Percentiles rank a stretch among this genome's conserved stretches.
Conservation (phyloP, 1,140 invertebrate species). For the Micrasema minimum region DNA sequence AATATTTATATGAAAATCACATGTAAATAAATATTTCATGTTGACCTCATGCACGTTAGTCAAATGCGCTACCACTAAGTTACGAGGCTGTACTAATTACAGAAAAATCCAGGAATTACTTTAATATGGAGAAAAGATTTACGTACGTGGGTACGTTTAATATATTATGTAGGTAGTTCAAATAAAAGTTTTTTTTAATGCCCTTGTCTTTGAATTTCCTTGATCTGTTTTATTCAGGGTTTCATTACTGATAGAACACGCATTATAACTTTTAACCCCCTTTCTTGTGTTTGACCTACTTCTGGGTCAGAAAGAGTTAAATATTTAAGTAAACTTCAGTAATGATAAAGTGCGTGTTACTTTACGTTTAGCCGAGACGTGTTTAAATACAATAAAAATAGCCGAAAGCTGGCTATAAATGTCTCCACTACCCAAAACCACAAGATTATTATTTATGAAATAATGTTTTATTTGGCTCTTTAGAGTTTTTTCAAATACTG, state of each 20-base stretch:
- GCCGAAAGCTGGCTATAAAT: constrained; percentile 23
- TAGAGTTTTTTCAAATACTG: too few species aligned
- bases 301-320: not conserved
- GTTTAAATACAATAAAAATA: constrained; percentile 32
- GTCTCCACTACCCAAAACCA: constrained; percentile 10
- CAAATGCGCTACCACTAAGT: too few species aligned
- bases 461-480: too few species aligned
- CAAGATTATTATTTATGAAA: too few species aligned
- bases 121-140: too few species aligned
- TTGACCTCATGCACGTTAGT: too few species aligned
- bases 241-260: not conserved
- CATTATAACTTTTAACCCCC: not conserved
- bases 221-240: not conserved
- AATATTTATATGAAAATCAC: too few species aligned
- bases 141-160: too few species aligned
- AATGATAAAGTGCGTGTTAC: constrained; percentile 20
- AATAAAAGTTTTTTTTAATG: not conserved
- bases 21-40: too few species aligned
- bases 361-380: constrained; percentile 22
- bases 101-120: too few species aligned
- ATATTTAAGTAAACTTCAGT: constrained; percentile 15
- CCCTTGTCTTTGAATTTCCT: not conserved
- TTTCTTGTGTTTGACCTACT: constrained; percentile 6
- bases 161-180: too few species aligned
- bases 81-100: too few species aligned